A percentile compares a stretch with the other conserved stretches of the same genome.
These are phyloP conservation scores for Oligia strigilis DNA, from an alignment of 2,888 invertebrate species.

Conservation along the genomic window DNA sequence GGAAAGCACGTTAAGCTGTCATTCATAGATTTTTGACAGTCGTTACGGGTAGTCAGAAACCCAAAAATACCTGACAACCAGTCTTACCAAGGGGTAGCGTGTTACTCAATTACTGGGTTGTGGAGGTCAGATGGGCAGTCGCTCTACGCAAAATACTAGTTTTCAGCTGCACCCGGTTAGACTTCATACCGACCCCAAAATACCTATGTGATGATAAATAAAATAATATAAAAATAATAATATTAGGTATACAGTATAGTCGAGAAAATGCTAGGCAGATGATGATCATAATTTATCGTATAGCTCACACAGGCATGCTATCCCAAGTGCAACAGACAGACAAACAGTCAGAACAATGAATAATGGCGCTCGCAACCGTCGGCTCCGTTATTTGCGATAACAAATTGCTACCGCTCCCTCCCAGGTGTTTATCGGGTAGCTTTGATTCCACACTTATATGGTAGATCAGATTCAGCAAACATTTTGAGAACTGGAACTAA, in stretches of 20 bases:
- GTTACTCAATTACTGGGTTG: not conserved
- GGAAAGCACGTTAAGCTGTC: not conserved
- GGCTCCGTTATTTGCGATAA: constrained; percentile 69
- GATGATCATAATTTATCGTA: not conserved
- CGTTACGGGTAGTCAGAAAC: not conserved
- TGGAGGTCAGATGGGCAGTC: not conserved
- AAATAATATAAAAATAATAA: no score
- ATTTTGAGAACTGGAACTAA: constrained; percentile 19
- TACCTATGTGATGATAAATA: no score
- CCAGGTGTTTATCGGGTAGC: constrained; percentile 9
- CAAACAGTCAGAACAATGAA: constrained; percentile 76
- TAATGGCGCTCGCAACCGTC: constrained; percentile 77
- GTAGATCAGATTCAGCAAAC: constrained; percentile 3
- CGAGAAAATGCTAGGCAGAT: not conserved
- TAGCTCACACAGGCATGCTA: not conserved
- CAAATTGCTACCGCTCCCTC: constrained; percentile 70
- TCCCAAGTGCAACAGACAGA: constrained; percentile 26
- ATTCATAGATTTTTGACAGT: not conserved
- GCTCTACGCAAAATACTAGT: not conserved
- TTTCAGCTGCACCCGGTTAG: not conserved
- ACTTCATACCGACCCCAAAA: no score
- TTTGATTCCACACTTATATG: constrained; percentile 27
- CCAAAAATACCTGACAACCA: not conserved
- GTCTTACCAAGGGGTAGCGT: not conserved
- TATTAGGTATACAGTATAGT: not conserved